Evolutionary conservation across 2,888 invertebrate species (phyloP).

Genomic region (Plagodis dolabraria): DNA sequence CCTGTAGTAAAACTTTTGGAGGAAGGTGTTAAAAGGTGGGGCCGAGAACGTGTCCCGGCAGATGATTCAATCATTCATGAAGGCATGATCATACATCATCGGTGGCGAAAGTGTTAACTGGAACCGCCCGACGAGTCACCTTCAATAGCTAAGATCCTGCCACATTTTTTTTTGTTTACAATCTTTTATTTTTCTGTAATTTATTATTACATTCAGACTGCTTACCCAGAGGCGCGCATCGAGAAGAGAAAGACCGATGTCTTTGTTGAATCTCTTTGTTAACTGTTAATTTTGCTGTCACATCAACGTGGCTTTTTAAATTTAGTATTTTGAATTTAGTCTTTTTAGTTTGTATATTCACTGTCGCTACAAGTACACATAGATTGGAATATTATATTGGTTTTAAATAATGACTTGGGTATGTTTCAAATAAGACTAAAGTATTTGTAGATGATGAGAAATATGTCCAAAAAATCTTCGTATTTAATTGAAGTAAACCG

Average conservation of each 20-base stretch:
- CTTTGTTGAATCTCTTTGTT: conserved; percentile 44
- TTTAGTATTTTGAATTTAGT: no score
- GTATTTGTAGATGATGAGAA: no score
- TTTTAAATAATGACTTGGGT: no score
- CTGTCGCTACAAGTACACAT: no score
- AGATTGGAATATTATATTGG: no score
- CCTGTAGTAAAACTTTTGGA: conserved; percentile 79
- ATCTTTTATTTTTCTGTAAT: conserved; percentile 66
- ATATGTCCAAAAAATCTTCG: no score
- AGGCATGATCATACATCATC: conserved; percentile 82
- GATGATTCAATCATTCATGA: conserved; percentile 83
- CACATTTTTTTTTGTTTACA: conserved; percentile 57
- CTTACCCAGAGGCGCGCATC: conserved; percentile 38
- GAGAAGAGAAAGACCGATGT: conserved; percentile 44
- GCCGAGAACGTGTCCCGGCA: conserved; percentile 76
- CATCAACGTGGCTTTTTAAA: neutral
- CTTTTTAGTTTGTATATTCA: no score
- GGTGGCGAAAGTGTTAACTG: conserved; percentile 77
- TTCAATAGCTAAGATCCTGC: conserved; percentile 61
- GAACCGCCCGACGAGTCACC: conserved; percentile 52
- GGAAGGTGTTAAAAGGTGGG: conserved; percentile 82
- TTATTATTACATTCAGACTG: conserved; percentile 59
- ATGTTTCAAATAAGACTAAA: no score
- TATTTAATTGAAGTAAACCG: no score
- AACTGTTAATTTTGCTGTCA: conserved; percentile 33